Evolutionary conservation across 2,797 vertebrate species (phyloP).

Genomic region (Pseudomugil gertrudae): DNA sequence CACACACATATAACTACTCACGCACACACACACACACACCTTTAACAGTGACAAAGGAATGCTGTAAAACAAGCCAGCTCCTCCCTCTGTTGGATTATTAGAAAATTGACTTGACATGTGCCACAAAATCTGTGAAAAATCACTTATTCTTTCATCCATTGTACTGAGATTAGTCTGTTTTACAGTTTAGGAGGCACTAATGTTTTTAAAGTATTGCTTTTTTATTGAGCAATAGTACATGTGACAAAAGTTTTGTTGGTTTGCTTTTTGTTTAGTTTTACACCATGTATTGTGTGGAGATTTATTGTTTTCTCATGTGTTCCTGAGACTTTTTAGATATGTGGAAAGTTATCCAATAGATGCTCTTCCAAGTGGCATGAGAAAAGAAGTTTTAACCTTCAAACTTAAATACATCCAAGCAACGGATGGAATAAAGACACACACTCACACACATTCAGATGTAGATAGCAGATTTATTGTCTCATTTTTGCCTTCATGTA

Average conservation of each 20-base stretch:
- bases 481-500: slow-evolving; percentile 54
- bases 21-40: slow-evolving; percentile 18
- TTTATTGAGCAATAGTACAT: background rate
- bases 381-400: background rate
- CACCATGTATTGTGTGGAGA: background rate
- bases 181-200: background rate
- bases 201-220: background rate
- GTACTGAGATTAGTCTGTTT: background rate
- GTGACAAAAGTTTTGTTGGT: no score
- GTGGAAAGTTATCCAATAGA: background rate
- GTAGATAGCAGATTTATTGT: slow-evolving; percentile 58
- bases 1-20: background rate
- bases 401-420: background rate
- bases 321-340: background rate
- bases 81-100: slow-evolving; percentile 38
- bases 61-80: slow-evolving; percentile 47
- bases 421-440: slow-evolving; percentile 1
- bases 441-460: slow-evolving; percentile 9
- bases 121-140: slow-evolving; percentile 3
- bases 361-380: background rate
- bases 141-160: slow-evolving; percentile 5
- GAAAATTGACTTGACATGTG: slow-evolving; percentile 10
- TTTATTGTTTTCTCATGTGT: background rate
- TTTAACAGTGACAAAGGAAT: slow-evolving; percentile 53
- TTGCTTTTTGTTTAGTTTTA: no score